Base-by-base conservation (phyloP, 2,888 invertebrate genomes). In the Leuctra nigra region DNA sequence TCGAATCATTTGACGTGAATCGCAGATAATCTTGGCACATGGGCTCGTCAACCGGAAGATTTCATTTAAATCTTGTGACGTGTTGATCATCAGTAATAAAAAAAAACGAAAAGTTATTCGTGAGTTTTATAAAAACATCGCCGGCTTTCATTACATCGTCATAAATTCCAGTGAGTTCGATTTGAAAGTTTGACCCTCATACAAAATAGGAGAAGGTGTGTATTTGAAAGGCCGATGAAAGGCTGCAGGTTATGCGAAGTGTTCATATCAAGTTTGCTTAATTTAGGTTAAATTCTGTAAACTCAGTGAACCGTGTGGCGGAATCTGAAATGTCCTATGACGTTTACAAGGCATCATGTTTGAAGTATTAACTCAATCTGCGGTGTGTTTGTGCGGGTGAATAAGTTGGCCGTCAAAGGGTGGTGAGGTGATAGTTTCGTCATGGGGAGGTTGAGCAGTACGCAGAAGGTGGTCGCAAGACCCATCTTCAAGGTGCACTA, bases 401-500 rank as follows among this genome's bases (percentile, higher is more conserved):
- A n/a, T 16, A 18, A 16, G 20, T 35, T 13, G 20, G 13, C 18
- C 22, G 38, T 36, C n/a, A 36, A 24, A 22, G 7, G n/a, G n/a
- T 4, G 22, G 7, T n/a, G 24, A 6, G 13, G 46, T 13, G 11
- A 20, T 7, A 24, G 46, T 16, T 13, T 69, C 62, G 68, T 67
- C 67, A 78, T 78, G 79, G 78, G 78, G 68, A 72, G 77, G 67
- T 73, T 78, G 64, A 72, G 75, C 61, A 75, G 73, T 65, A 66
- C 67, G 57, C 55, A 64, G 66, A 59, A 69, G 69, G 55, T 60
- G 62, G 68, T 70, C 59, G 70, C 73, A 52, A 71, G 74, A 64
- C 76, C 77, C 61, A 72, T 73, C 67, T 75, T 79, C 68, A 72
- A 76, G 68, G 78, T 79, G 64, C 78, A 79, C 65, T 81, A 80